Base-by-base conservation (phyloP, 2,797 vertebrate species). In the Rhabdophis nuchalis region DNA sequence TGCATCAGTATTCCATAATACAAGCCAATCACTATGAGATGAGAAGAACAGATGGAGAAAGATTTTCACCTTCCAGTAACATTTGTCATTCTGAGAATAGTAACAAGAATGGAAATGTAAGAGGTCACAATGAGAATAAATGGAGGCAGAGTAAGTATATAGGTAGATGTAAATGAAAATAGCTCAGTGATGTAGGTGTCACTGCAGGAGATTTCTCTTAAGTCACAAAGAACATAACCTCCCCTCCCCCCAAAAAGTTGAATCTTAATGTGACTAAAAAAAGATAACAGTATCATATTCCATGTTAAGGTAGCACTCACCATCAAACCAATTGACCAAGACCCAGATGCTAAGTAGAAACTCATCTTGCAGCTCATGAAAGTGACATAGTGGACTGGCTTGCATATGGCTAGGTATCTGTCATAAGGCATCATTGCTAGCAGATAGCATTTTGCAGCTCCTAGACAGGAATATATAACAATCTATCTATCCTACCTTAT, bases 1-100 rank as follows among this genome's bases (percentile, higher is more conserved):
- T 95, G 88, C 95, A 96, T 96, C 36, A 96, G 94, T 32, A 93
- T 95, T 41, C 95, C 95, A 46, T 96, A 96, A 92, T 95, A 96
- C 50, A 96, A 93, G 87, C 46, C 93, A 25, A 96, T 94, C 57
- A 96, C 93, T 53, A 29, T 64, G 56, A 96, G 90, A 61, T 96
- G 95, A 90, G 95, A 96, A 41, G 95, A 93, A 89, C 96, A 61
- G 11, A 11, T 61, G 11, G 60, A 61, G 27, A 61, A 61, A 61
- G 60, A 10, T 13, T 61, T 61, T 57, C 60, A 14, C 41, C 50
- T 85, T 54, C 72, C 36, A 93, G 91, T 93, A 87, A 93, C 52
- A 89, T 91, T 52, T 90, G 96, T 94, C 52, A 96, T 93, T 85
- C 56, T 92, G 91, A 95, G 91, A 91, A 96, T 94, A 92, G 95